Evolutionary conservation across 2,797 vertebrate species (phyloP).

Genomic region (Crotalus adamanteus): DNA sequence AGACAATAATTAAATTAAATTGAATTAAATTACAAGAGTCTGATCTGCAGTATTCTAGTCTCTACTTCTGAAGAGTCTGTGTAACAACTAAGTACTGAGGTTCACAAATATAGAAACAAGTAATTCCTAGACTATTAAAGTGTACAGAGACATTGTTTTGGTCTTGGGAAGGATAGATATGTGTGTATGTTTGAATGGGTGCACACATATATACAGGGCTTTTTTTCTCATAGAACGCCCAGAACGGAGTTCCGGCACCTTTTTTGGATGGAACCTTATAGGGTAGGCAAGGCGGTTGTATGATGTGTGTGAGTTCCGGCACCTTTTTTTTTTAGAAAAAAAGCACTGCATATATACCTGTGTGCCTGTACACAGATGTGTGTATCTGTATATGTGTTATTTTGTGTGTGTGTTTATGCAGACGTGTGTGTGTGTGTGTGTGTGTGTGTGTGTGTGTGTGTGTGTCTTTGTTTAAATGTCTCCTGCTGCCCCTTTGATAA

Average conservation of each 20-base stretch:
- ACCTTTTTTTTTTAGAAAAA: no score
- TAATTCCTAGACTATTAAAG: fast-evolving
- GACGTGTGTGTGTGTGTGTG: background rate
- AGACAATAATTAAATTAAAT: no score
- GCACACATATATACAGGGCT: background rate
- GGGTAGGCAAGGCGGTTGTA: no score
- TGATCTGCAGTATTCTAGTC: background rate
- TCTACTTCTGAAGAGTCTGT: background rate
- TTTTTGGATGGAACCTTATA: no score
- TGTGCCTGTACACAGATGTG: background rate
- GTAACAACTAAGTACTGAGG: background rate
- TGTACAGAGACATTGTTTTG: background rate
- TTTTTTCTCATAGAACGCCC: no score
- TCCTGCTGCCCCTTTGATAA: conserved; percentile 60
- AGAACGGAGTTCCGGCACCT: no score
- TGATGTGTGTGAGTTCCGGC: no score
- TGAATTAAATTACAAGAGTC: background rate
- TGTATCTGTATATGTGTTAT: background rate
- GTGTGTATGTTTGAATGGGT: fast-evolving
- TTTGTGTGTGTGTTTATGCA: no score
- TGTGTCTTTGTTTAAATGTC: conserved; percentile 37
- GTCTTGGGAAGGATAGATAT: conserved; percentile 22
- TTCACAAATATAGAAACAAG: background rate
- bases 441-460: background rate
- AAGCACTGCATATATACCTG: background rate